These are phyloP conservation scores for Ceyx erithaca DNA, from an alignment of 2,797 vertebrate genomes.

Conservation along the genomic window DNA sequence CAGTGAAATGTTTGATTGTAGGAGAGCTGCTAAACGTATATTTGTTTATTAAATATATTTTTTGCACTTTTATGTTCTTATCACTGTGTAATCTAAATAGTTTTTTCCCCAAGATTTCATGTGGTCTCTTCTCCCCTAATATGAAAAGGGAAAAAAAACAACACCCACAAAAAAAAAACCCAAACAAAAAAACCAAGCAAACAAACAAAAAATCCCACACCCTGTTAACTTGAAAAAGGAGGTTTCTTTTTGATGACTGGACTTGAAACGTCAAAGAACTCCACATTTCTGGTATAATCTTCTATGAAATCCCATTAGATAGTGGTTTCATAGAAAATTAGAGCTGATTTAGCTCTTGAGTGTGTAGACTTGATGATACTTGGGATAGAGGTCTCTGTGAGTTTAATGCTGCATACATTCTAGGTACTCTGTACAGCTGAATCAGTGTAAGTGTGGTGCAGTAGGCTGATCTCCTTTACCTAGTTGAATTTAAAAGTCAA, in stretches of 20 bases:
- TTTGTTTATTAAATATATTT: conserved; percentile 1
- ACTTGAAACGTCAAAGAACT: neutral
- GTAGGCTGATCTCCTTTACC: conserved; percentile 22
- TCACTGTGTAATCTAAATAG: neutral
- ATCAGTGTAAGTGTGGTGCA: neutral
- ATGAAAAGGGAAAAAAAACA: neutral
- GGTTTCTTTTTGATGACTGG: conserved; percentile 1
- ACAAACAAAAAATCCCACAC: neutral
- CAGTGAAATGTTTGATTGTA: neutral
- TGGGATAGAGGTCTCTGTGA: conserved; percentile 7
- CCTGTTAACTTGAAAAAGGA: neutral
- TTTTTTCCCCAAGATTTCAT: neutral
- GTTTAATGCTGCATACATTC: neutral
- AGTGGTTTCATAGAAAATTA: neutral
- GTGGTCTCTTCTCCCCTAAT: neutral
- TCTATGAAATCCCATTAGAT: conserved; percentile 23
- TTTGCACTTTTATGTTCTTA: neutral
- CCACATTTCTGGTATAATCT: conserved; percentile 24
- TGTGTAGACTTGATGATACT: neutral
- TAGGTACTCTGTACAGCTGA: neutral
- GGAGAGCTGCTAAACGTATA: neutral
- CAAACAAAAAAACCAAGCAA: neutral
- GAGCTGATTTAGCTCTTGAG: neutral
- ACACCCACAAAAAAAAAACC: neutral
- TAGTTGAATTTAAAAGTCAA: conserved; percentile 38